A percentile compares a stretch with the other conserved stretches of the same genome.
phyloP scores from a whole-genome alignment of 2,888 invertebrate genomes.

The Caenorhabditis sinica region DNA sequence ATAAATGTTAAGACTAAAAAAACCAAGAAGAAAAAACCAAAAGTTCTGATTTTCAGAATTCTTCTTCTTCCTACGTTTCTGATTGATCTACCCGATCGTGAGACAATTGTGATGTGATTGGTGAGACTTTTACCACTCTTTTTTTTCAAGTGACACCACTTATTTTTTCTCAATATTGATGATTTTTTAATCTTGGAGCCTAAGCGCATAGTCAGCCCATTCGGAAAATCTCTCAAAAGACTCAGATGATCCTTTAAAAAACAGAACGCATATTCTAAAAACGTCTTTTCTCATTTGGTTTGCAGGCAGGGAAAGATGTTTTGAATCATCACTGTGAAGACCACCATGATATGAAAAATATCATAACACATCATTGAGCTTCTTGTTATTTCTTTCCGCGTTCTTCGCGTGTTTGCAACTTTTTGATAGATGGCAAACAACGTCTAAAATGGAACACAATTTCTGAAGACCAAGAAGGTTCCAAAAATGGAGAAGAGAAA shows the following conservation, averaged over 20 bases:
- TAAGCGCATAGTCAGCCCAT: background rate
- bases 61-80: background rate
- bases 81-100: conserved; percentile 15
- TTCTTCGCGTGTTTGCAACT: conserved; percentile 6
- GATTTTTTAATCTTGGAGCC: background rate
- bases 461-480: background rate
- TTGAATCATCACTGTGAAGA: conserved; percentile 4
- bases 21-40: conserved; percentile 26
- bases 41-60: conserved; percentile 14
- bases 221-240: background rate
- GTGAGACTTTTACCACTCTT: background rate
- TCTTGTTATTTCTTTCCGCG: background rate
- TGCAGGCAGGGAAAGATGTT: conserved; percentile 11
- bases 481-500: background rate
- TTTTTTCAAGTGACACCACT: conserved; percentile 24
- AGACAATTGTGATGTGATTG: conserved; percentile 6
- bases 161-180: background rate
- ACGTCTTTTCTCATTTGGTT: background rate
- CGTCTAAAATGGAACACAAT: background rate
- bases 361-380: conserved; percentile 22
- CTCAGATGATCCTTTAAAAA: conserved; percentile 26
- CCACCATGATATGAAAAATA: conserved; percentile 41
- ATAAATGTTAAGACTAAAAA: conserved; percentile 17
- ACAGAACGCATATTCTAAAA: background rate
- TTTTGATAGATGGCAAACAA: background rate